Conservation (phyloP, 2,113 vertebrate genomes). For the Phyllostomus hastatus region DNA sequence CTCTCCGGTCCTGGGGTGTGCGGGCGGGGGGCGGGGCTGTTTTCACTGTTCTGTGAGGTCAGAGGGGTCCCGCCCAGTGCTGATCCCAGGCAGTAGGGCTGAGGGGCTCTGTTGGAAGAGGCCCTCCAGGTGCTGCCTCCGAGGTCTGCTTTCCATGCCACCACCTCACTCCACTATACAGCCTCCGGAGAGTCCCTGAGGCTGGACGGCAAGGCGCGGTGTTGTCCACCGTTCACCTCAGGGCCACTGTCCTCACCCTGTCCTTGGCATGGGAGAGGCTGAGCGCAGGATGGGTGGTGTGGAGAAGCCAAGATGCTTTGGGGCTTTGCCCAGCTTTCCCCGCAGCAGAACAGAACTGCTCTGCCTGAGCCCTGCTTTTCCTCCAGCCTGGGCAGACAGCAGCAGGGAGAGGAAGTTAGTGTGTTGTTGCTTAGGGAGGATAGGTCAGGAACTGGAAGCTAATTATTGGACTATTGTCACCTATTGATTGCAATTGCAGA, state of each 20-base stretch:
- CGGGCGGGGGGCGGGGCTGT: neutral
- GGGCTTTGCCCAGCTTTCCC: neutral
- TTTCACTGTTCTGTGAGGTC: neutral
- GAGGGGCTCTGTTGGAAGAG: neutral
- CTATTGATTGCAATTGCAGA: neutral
- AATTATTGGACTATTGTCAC: neutral
- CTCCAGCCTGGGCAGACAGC: neutral
- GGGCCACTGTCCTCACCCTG: no score
- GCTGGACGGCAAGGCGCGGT: neutral
- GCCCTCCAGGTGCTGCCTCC: neutral
- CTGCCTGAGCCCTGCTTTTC: neutral
- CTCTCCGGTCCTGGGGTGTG: neutral
- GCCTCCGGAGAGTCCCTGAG: neutral
- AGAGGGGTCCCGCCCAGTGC: neutral
- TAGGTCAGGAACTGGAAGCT: neutral
- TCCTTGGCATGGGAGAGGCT: neutral
- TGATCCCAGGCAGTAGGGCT: neutral
- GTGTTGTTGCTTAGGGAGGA: neutral
- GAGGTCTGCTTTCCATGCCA: rapidly evolving
- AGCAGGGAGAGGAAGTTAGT: rapidly evolving
- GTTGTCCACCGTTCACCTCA: neutral
- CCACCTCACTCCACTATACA: neutral
- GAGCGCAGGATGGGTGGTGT: neutral
- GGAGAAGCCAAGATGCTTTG: neutral
- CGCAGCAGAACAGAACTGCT: neutral